Conservation (phyloP, 2,113 vertebrate species). For the Amblyopsis rosae region DNA sequence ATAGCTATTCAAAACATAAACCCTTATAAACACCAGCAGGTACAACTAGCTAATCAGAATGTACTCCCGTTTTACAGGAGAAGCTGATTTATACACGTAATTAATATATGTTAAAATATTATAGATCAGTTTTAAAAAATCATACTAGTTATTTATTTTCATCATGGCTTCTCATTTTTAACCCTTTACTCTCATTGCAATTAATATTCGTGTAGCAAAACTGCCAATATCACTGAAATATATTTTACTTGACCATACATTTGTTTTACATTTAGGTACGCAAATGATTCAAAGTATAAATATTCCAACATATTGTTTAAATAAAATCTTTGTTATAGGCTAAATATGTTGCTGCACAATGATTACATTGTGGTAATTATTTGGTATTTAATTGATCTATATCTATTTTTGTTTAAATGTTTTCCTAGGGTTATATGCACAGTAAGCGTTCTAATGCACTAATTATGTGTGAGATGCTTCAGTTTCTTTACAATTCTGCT, state of each 20-base stretch:
- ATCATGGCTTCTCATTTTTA: conserved; percentile 53
- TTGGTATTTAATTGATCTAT: conserved; percentile 23
- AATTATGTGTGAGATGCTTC: conserved; percentile 68
- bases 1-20: conserved; percentile 66
- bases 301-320: conserved; percentile 11
- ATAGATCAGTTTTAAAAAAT: conserved; percentile 66
- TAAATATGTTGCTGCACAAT: conserved; percentile 28
- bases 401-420: conserved; percentile 32
- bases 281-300: conserved; percentile 14
- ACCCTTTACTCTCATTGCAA: conserved; percentile 38
- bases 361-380: conserved; percentile 23
- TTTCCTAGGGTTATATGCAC: conserved; percentile 27
- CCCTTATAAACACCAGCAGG: conserved; percentile 61
- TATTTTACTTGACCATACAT: conserved; percentile 39
- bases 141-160: conserved; percentile 79
- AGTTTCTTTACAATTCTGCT: conserved; percentile 43
- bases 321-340: conserved; percentile 41
- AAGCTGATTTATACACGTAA: conserved; percentile 73
- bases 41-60: conserved; percentile 72
- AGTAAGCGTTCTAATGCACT: conserved; percentile 67
- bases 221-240: conserved; percentile 40
- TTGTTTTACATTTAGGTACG: conserved; percentile 39
- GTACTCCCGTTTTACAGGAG: conserved; percentile 81
- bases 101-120: conserved; percentile 80
- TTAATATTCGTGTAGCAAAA: conserved; percentile 37